Conservation (phyloP, 2,888 invertebrate species). For the Parapristionchus giblindavisi region DNA sequence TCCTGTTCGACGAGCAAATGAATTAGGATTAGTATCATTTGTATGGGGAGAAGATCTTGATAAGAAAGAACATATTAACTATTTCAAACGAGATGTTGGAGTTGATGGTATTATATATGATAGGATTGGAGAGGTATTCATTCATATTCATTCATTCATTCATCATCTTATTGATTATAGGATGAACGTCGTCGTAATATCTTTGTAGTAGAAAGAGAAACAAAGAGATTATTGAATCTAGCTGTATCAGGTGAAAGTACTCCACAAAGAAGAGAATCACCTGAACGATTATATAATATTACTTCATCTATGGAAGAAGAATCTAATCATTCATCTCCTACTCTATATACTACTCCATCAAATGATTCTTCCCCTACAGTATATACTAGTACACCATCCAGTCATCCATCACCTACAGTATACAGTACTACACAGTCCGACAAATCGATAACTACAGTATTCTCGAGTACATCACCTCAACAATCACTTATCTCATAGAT, state of each 20-base stretch:
- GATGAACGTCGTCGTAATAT: constrained; percentile 62
- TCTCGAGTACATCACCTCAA: too few relatives aligned
- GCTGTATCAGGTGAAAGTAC: constrained; percentile 26
- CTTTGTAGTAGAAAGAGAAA: constrained; percentile 65
- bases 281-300: neutral
- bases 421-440: too few relatives aligned
- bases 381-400: too few relatives aligned
- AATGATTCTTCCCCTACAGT: too few relatives aligned
- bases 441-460: too few relatives aligned
- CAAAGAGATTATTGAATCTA: constrained; percentile 50
- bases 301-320: too few relatives aligned
- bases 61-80: constrained; percentile 81
- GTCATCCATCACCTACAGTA: too few relatives aligned
- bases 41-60: constrained; percentile 98
- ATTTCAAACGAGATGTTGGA: constrained; percentile 87
- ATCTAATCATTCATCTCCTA: too few relatives aligned
- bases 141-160: too few relatives aligned
- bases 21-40: constrained; percentile 86
- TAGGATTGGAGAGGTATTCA: constrained; percentile 74
- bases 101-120: constrained; percentile 96
- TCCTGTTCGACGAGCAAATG: constrained; percentile 75
- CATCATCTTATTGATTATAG: constrained; percentile 43
- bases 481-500: too few relatives aligned
- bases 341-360: too few relatives aligned
- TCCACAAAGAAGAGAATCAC: constrained; percentile 3